Base-by-base conservation (phyloP, 2,113 vertebrate genomes). In the Nymphicus hollandicus region DNA sequence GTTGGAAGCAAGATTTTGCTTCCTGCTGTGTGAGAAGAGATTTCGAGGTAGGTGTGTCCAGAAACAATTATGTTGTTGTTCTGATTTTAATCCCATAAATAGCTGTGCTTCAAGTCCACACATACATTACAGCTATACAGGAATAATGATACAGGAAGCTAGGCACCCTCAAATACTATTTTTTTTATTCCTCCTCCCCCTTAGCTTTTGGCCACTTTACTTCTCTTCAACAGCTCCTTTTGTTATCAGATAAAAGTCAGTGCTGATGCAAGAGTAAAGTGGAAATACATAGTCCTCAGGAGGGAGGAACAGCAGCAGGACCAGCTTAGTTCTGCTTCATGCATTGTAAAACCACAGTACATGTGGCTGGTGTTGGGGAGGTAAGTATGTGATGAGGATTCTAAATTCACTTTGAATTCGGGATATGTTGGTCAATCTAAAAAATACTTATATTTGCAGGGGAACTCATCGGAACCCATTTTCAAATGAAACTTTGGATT, bases 261-360 rank as follows among this genome's bases (percentile, higher is more conserved):
- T 16, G 46, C 61, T 91, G 55, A 63, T 81, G 50, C 49, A 78
- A 92, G 85, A 64, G n/a, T 56, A 7, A 60, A 89, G 78, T 92
- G 60, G 83, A 95, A 95, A 74, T 83, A 13, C 15, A 24, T 1
- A 1, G 77, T 89, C 52, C 56, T 39, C 41, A 23, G 25, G 69
- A 74, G 70, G 91, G 80, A 96, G 83, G 81, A 95, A 56, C 84
- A 56, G 47, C 84, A 71, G 50, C 31, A 81, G 65, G 69, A 64
- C 72, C 77, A 71, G 77, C 77, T 87, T 78, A 56, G 80, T 96
- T 95, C 92, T 90, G 71, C 58, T 88, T 91, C 49, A 9, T 33
- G 46, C 20, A 3, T 55, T 68, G 33, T 86, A 81, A 93, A 92
- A 86, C 83, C 83, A 41, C 76, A 25, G 50, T 35, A 55, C 39